Conservation (phyloP, 2,113 vertebrate genomes). For the Mobula hypostoma region DNA sequence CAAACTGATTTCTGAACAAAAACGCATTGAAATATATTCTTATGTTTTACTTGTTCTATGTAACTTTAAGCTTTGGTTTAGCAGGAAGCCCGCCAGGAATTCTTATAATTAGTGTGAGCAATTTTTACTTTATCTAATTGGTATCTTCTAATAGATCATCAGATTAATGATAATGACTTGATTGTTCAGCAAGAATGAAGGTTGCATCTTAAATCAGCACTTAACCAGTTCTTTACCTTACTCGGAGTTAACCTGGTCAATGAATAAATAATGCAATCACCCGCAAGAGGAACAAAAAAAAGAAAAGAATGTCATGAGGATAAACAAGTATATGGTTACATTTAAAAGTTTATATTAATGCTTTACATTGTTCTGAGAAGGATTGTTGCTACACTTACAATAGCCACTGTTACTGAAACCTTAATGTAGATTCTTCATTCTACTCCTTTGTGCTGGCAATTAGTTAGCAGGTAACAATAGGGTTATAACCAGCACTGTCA, state of each 20-base stretch:
- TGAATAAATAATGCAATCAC: background rate
- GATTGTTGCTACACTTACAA: background rate
- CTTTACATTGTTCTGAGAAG: slow-evolving; percentile 20
- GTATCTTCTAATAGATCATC: background rate
- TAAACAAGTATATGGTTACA: background rate
- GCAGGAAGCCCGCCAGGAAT: background rate
- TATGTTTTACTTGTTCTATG: background rate
- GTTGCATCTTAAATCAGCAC: background rate
- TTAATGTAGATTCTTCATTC: background rate
- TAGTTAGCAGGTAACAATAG: slow-evolving; percentile 24
- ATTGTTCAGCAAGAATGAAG: slow-evolving; percentile 10
- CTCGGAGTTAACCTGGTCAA: background rate
- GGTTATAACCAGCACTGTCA: slow-evolving; percentile 8
- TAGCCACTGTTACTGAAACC: slow-evolving; percentile 12
- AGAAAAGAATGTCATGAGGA: background rate
- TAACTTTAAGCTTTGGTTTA: background rate
- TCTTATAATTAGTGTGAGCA: background rate
- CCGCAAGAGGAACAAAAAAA: background rate
- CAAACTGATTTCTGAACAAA: background rate
- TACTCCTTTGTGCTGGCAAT: slow-evolving; percentile 12
- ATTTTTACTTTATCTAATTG: no score
- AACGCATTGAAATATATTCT: background rate
- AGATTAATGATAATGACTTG: background rate
- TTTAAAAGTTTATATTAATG: slow-evolving; percentile 22
- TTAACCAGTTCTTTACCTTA: background rate